Base-by-base conservation (phyloP, 2,113 vertebrate species). In the Thermophis baileyi region DNA sequence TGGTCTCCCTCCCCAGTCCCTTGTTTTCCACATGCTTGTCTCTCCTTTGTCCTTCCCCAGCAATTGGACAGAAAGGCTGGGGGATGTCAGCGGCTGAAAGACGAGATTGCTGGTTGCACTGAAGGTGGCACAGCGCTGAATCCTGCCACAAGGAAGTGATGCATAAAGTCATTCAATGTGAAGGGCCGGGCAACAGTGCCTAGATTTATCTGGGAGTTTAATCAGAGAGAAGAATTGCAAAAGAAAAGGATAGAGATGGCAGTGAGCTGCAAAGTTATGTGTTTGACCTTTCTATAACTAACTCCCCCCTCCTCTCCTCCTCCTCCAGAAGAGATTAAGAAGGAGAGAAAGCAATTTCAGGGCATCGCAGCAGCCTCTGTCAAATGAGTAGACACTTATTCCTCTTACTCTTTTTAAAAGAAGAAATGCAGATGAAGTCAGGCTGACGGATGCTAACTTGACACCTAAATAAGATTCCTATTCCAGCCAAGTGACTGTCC, bases 221-320 rank as follows among this genome's bases (percentile, higher is more conserved):
- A 97, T 97, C 95, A 97, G 94, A 97, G 96, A 98, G 97, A 98
- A 97, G 96, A 97, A 97, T 96, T 97, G 94, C 96, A 93, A 94
- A 95, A 96, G 96, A 96, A 97, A 97, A 95, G 96, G 96, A 96
- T 95, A 96, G 95, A 97, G 96, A 97, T 91, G 95, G 96, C 95
- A 95, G 93, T 94, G 94, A 96, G 92, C 95, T 94, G 93, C 95
- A 96, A 97, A 97, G 96, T 97, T 96, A 97, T 94, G 90, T 93
- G 94, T 94, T 95, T 97, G 95, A 97, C 94, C 94, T 97, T 97
- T 97, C 95, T 95, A 95, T 95, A 96, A 96, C 93, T 96, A 93
- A 94, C 93, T 95, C 91, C 88, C 25, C 50, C 1, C 91, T 89
- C 88, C 57, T 18, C 55, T 27, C 49, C 74, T 88, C 27, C 57